Evolutionary conservation across 2,797 vertebrate genomes (phyloP).

Genomic region (Bradypodion ventrale): DNA sequence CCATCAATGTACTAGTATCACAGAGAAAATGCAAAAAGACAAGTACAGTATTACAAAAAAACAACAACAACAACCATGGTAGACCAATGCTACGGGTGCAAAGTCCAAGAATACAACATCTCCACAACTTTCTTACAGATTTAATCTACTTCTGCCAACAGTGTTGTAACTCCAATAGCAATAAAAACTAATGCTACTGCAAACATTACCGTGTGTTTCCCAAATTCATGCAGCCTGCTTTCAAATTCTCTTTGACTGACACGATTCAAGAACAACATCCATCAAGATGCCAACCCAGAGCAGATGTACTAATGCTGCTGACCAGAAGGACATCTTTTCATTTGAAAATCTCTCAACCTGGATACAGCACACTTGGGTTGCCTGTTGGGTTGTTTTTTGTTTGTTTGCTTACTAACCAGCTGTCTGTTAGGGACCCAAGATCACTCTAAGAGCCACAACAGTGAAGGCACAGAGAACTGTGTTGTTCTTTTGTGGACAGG

Average conservation of each 20-base stretch:
- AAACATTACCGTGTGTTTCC: neutral
- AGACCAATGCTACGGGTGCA: neutral
- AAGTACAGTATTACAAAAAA: neutral
- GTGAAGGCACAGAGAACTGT: neutral
- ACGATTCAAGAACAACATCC: neutral
- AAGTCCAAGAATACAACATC: neutral
- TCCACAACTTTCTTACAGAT: neutral
- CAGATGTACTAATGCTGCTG: neutral
- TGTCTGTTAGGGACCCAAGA: neutral
- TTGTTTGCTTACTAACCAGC: conserved; percentile 23
- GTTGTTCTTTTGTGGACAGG: neutral
- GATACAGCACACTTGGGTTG: neutral
- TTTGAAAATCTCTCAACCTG: neutral
- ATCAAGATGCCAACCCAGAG: neutral
- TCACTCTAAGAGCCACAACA: neutral
- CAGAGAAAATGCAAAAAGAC: neutral
- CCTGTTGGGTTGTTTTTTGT: too few relatives aligned
- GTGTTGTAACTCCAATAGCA: neutral
- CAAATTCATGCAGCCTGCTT: neutral
- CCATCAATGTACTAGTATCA: neutral
- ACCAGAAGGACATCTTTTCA: conserved; percentile 6
- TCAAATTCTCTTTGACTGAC: neutral
- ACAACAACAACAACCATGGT: too few relatives aligned
- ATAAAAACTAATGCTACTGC: neutral
- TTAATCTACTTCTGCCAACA: neutral